phyloP scores from a whole-genome alignment of 2,888 invertebrate genomes.

The Prenolepis imparis region DNA sequence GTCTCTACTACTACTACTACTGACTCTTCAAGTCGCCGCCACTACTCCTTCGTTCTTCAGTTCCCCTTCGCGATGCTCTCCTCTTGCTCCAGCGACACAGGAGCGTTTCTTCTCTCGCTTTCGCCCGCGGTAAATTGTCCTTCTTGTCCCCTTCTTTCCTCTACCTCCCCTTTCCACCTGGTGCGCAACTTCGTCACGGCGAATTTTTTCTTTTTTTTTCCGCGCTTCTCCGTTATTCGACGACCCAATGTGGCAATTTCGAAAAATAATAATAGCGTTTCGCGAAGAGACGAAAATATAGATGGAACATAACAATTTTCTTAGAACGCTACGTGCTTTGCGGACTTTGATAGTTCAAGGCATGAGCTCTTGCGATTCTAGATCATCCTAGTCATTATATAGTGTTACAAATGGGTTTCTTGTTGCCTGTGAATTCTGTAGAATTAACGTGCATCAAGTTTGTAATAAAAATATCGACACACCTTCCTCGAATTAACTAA shows the following conservation, averaged over 20 bases:
- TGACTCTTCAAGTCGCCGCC: not conserved
- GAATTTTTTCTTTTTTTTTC: conserved; percentile 7
- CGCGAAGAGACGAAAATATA: not conserved
- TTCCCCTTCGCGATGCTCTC: not conserved
- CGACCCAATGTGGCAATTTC: not conserved
- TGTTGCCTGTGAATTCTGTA: not conserved
- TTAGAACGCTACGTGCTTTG: conserved; percentile 5
- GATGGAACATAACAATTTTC: not conserved
- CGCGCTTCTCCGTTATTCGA: conserved; percentile 20
- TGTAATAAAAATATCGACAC: not conserved
- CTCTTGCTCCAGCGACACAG: conserved; percentile 9
- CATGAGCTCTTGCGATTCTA: not conserved
- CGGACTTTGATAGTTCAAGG: not conserved
- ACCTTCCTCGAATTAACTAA: not conserved
- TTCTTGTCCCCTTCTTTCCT: not conserved
- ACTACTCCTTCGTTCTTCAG: conserved; percentile 36
- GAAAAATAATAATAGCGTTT: conserved; percentile 34
- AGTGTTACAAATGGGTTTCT: not conserved
- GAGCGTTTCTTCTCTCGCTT: conserved; percentile 32
- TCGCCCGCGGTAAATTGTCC: not conserved
- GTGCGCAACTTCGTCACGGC: not conserved
- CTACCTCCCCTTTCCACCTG: not conserved
- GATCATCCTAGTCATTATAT: not conserved
- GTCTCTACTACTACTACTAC: conserved; percentile 33
- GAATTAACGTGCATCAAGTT: not conserved